A percentile compares a stretch with the other conserved stretches of the same genome.
phyloP scores from a whole-genome alignment of 2,113 vertebrate genomes.

The Scolopax mira region DNA sequence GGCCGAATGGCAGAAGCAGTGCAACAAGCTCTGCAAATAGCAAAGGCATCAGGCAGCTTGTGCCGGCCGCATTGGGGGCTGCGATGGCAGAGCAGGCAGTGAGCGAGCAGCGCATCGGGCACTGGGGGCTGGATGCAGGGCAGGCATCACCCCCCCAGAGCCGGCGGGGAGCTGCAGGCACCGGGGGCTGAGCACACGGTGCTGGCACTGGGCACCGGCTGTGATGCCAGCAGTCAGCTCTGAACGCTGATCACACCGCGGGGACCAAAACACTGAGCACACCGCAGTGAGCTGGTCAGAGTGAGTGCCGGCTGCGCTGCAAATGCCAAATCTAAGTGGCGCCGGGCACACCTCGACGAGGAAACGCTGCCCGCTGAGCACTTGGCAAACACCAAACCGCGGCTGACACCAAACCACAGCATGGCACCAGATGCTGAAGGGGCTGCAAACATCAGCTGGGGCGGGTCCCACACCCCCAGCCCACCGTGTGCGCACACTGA shows the following conservation, averaged over 20 bases:
- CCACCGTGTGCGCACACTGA: neutral
- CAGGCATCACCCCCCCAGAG: rapidly evolving
- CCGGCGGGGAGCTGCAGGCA: rapidly evolving
- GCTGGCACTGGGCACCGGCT: neutral
- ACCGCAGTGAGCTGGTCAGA: rapidly evolving
- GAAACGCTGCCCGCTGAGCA: neutral
- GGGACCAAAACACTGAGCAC: neutral
- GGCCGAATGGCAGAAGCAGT: neutral
- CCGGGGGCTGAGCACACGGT: neutral
- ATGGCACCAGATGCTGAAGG: neutral
- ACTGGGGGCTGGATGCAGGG: neutral
- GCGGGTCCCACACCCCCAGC: neutral
- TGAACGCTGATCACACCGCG: neutral
- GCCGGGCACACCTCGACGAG: neutral
- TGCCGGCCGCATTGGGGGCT: neutral
- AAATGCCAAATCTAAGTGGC: neutral
- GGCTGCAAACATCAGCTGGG: neutral
- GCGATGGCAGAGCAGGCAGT: rapidly evolving
- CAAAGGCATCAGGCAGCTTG: neutral
- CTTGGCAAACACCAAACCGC: neutral
- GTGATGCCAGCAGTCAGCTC: neutral
- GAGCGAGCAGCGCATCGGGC: rapidly evolving
- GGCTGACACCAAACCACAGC: neutral
- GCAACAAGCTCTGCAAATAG: neutral
- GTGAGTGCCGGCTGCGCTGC: rapidly evolving